These are phyloP conservation scores for Dilophus febrilis DNA, from an alignment of 2,888 invertebrate genomes.

Conservation along the genomic window DNA sequence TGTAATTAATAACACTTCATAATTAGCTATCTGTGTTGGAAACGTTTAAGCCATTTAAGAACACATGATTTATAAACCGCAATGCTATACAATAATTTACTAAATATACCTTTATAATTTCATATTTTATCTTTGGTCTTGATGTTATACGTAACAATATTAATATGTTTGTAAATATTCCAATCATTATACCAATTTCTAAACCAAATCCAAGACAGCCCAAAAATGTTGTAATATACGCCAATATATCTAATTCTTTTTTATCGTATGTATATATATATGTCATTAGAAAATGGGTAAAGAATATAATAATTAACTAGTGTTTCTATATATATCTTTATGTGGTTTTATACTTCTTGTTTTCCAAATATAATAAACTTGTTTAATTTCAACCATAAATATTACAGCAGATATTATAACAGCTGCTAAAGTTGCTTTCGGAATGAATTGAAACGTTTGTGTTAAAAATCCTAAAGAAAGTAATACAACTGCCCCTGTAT, in stretches of 20 bases:
- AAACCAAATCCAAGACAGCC: too few species aligned
- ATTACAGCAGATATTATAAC: constrained; percentile 85
- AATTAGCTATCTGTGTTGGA: constrained; percentile 23
- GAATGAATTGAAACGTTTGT: constrained; percentile 73
- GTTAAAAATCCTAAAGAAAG: constrained; percentile 72
- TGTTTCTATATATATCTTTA: too few species aligned
- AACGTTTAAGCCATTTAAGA: too few species aligned
- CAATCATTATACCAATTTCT: too few species aligned
- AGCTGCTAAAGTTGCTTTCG: constrained; percentile 69
- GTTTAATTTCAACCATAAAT: constrained; percentile 76
- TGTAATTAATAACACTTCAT: constrained; percentile 39
- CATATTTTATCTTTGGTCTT: not conserved
- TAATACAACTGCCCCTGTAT: constrained; percentile 66
- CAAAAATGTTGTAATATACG: not conserved
- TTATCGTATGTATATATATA: too few species aligned
- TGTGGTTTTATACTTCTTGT: constrained; percentile 49
- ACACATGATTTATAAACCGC: too few species aligned
- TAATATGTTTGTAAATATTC: too few species aligned
- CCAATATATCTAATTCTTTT: not conserved
- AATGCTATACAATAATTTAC: too few species aligned
- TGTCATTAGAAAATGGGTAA: too few species aligned
- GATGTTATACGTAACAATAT: too few species aligned
- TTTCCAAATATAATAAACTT: constrained; percentile 53
- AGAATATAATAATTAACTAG: too few species aligned
- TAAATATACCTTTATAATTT: not conserved